Base-by-base conservation (phyloP, 2,113 vertebrate genomes). In the Electrona antarctica region DNA sequence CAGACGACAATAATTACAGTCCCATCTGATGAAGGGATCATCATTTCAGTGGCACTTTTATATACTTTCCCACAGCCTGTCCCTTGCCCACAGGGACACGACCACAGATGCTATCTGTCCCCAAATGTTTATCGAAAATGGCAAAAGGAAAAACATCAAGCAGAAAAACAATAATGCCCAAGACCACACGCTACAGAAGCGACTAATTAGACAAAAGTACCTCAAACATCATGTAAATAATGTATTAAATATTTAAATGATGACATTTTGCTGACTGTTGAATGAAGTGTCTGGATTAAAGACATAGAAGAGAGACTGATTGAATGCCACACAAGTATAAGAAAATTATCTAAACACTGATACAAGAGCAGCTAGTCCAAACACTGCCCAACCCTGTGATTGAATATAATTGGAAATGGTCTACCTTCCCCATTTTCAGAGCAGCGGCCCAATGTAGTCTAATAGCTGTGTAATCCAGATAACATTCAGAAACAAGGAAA, bases 51-150 rank as follows among this genome's bases (percentile, higher is more conserved):
- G 85, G 82, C 87, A 83, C 88, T 90, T 85, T 84, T 88, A 89
- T 87, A 88, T 91, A 89, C 89, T 94, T 94, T 94, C 92, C 92
- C 93, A 94, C 92, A 92, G 92, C 79, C 89, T 87, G 90, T 91
- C 84, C 87, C 80, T 76, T 72, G 71, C 84, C 85, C 89, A 15
- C 7, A 74, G 91, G 90, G 91, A 92, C 67, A 9, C 21, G 7
- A 33, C 13, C 10, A 11, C 67, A 51, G 92, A 93, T 94, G 67
- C 67, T 92, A 94, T 94, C 93, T 82, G n/a, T 70, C 60, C 66
- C 55, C 45, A 69, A 77, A 70, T 90, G 88, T 92, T 92, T 91
- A 91, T 83, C 71, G 69, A 52, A 76, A 80, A 83, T 51, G 60
- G 82, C 77, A 78, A 67, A 84, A 74, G 78, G 33, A 77, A 82